Evolutionary conservation across 2,797 vertebrate genomes (phyloP).

Genomic region (Sciurus vulgaris): DNA sequence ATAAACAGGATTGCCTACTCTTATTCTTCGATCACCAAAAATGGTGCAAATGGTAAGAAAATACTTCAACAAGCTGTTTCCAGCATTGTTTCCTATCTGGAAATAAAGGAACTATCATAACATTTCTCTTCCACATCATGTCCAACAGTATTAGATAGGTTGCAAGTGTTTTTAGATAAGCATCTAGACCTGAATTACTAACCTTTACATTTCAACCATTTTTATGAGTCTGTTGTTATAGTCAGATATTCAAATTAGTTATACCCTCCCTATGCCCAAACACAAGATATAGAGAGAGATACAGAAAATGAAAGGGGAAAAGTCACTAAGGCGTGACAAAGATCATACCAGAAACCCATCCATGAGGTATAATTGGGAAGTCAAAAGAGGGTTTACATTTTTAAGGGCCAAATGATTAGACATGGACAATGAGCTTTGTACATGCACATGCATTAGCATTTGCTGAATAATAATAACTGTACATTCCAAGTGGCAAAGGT

Average conservation of each 20-base stretch:
- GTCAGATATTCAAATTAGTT: slow-evolving; percentile 9
- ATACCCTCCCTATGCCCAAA: not conserved
- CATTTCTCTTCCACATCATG: slow-evolving; percentile 81
- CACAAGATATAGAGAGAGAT: not conserved
- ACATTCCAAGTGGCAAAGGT: slow-evolving; percentile 43
- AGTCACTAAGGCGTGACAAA: not conserved
- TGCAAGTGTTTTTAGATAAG: slow-evolving; percentile 75
- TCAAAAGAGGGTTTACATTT: slow-evolving; percentile 15
- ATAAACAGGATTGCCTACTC: not conserved
- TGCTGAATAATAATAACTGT: slow-evolving; percentile 47
- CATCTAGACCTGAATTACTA: slow-evolving; percentile 73
- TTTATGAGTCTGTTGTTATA: slow-evolving; percentile 33
- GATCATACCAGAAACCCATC: not conserved
- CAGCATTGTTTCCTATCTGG: slow-evolving; percentile 72
- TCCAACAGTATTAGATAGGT: slow-evolving; percentile 61
- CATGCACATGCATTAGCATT: not conserved
- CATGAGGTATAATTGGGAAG: not conserved
- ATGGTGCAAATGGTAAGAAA: slow-evolving; percentile 34
- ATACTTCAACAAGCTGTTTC: slow-evolving; percentile 11
- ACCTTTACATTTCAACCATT: not conserved
- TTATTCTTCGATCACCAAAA: slow-evolving; percentile 52
- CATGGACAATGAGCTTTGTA: not conserved
- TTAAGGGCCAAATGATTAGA: not conserved
- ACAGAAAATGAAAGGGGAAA: not conserved
- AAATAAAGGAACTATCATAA: slow-evolving; percentile 75